These are phyloP conservation scores for Prunella fulvescens DNA, from an alignment of 2,113 vertebrate genomes.

Conservation along the genomic window DNA sequence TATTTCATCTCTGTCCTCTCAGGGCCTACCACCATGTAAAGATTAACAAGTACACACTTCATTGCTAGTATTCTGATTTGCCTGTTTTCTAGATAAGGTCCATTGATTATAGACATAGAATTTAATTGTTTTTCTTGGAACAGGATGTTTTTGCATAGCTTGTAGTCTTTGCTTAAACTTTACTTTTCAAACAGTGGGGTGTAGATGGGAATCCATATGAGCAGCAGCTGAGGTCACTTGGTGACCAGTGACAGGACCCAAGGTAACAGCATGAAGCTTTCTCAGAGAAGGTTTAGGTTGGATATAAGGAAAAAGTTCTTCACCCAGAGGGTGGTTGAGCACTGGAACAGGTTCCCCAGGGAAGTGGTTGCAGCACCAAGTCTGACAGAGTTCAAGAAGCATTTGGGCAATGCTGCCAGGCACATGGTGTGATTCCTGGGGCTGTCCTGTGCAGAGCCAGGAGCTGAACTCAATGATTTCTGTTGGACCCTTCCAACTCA, in stretches of 20 bases:
- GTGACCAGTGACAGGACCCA: neutral
- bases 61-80: neutral
- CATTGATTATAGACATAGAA: neutral
- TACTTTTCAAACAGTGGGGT: neutral
- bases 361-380: neutral
- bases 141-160: neutral
- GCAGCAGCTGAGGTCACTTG: neutral
- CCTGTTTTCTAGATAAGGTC: neutral
- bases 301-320: neutral
- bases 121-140: neutral
- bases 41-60: neutral
- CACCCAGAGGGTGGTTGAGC: no score
- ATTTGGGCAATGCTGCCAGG: neutral
- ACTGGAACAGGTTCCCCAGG: neutral
- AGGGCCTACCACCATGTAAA: neutral
- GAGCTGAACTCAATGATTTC: neutral
- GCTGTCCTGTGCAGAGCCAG: neutral
- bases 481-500: neutral
- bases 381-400: neutral
- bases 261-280: neutral
- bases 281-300: neutral
- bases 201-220: neutral
- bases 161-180: neutral
- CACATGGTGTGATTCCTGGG: neutral
- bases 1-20: neutral